Evolutionary conservation across 1,140 invertebrate species (phyloP).

Genomic region (Musca domestica): DNA sequence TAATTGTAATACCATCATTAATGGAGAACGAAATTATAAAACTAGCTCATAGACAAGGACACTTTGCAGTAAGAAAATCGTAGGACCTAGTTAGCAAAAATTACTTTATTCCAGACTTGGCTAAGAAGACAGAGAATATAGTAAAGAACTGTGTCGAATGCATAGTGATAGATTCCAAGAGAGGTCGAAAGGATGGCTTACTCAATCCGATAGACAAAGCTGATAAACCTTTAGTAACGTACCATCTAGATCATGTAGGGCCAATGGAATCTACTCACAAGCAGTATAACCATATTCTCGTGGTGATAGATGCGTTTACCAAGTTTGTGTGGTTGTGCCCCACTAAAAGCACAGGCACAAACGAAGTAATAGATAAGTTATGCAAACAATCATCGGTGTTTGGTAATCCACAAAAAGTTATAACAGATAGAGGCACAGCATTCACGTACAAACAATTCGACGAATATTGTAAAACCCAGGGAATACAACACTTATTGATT

Average conservation of each 20-base stretch:
- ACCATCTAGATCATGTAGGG: conserved; percentile 31
- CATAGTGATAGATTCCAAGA: conserved; percentile 37
- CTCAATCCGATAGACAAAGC: conserved; percentile 41
- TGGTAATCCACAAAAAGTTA: not conserved
- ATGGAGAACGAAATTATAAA: too few species aligned
- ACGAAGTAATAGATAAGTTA: not conserved
- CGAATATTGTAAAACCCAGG: too few species aligned
- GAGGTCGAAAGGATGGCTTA: conserved; percentile 50
- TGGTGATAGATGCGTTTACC: conserved; percentile 41
- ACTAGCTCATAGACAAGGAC: conserved; percentile 34
- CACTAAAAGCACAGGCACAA: too few species aligned
- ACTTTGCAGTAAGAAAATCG: conserved; percentile 29
- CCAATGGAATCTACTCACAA: conserved; percentile 43
- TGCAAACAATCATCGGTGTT: not conserved
- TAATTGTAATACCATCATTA: too few species aligned
- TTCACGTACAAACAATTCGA: too few species aligned
- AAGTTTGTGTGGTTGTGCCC: conserved; percentile 41
- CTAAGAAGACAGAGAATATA: conserved; percentile 34
- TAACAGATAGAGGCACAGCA: conserved; percentile 1
- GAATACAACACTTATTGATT: too few species aligned
- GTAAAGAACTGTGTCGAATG: conserved; percentile 46
- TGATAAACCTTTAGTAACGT: conserved; percentile 35
- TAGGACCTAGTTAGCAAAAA: conserved; percentile 42
- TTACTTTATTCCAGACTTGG: conserved; percentile 49
- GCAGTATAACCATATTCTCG: conserved; percentile 51